A percentile compares a stretch with the other conserved stretches of the same genome.
Evolutionary conservation across 2,797 vertebrate species (phyloP).

Genomic region (Protosalanx chinensis): DNA sequence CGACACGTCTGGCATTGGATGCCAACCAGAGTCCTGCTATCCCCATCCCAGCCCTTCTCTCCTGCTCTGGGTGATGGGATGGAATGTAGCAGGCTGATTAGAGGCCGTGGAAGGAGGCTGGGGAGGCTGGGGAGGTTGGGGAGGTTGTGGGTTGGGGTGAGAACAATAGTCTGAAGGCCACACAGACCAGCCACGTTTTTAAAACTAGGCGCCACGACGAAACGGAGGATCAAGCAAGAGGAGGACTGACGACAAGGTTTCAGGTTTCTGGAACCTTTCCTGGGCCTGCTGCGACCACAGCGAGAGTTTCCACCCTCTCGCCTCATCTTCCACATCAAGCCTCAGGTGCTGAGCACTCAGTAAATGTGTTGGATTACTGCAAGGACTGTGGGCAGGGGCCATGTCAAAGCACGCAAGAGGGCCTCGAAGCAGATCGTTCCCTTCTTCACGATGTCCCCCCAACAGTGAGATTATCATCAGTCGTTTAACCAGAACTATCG

Average conservation of each 20-base stretch:
- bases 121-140: constrained; percentile 8
- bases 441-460: constrained; percentile 8
- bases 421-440: not conserved
- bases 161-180: not conserved
- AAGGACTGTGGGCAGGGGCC: not conserved
- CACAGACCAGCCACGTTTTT: not conserved
- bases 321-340: constrained; percentile 27
- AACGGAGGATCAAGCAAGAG: too few species aligned
- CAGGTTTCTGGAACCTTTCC: constrained; percentile 22
- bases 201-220: too few species aligned
- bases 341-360: constrained; percentile 44
- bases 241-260: constrained; percentile 30
- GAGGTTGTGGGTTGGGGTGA: not conserved
- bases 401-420: constrained; percentile 5
- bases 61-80: constrained; percentile 18
- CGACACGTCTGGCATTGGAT: not conserved
- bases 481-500: constrained; percentile 8
- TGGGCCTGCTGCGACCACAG: constrained; percentile 39
- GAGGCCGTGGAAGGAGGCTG: constrained; percentile 22
- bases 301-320: constrained; percentile 50
- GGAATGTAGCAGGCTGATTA: constrained; percentile 3
- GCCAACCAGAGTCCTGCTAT: constrained; percentile 16
- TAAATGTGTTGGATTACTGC: constrained; percentile 34
- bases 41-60: not conserved
- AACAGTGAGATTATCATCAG: not conserved